These are phyloP conservation scores for Ferdinandea cuprea DNA, from an alignment of 2,888 invertebrate species.

Conservation along the genomic window DNA sequence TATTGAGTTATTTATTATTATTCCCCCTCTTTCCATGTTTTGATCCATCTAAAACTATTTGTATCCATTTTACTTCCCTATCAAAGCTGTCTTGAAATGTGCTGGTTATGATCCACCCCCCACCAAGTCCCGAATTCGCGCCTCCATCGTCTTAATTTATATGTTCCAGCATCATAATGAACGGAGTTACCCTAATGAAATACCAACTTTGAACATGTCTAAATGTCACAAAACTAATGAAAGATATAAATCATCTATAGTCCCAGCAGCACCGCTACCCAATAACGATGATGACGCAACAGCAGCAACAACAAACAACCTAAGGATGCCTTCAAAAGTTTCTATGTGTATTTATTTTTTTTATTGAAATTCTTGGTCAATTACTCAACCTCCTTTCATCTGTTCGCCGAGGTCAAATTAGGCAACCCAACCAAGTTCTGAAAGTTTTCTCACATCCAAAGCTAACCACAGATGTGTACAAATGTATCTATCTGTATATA, in stretches of 20 bases:
- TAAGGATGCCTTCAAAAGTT: background rate
- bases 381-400: slow-evolving; percentile 51
- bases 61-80: too few relatives aligned
- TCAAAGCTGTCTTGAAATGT: too few relatives aligned
- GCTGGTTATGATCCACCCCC: too few relatives aligned
- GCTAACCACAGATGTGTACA: slow-evolving; percentile 24
- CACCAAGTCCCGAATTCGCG: too few relatives aligned
- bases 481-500: background rate
- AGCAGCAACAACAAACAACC: background rate
- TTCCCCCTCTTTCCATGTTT: too few relatives aligned
- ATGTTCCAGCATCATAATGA: background rate
- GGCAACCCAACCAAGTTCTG: slow-evolving; percentile 17
- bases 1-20: too few relatives aligned
- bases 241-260: slow-evolving; percentile 45
- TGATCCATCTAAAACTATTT: too few relatives aligned
- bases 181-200: slow-evolving; percentile 39
- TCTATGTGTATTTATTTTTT: too few relatives aligned
- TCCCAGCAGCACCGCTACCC: slow-evolving; percentile 9
- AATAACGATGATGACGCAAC: too few relatives aligned
- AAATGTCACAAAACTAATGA: slow-evolving; percentile 49
- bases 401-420: slow-evolving; percentile 50
- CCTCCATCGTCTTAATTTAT: too few relatives aligned
- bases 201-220: slow-evolving; percentile 26
- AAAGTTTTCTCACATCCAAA: slow-evolving; percentile 31
- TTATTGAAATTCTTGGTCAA: slow-evolving; percentile 48